phyloP scores from a whole-genome alignment of 2,797 vertebrate species.

The Sebastes dallii region DNA sequence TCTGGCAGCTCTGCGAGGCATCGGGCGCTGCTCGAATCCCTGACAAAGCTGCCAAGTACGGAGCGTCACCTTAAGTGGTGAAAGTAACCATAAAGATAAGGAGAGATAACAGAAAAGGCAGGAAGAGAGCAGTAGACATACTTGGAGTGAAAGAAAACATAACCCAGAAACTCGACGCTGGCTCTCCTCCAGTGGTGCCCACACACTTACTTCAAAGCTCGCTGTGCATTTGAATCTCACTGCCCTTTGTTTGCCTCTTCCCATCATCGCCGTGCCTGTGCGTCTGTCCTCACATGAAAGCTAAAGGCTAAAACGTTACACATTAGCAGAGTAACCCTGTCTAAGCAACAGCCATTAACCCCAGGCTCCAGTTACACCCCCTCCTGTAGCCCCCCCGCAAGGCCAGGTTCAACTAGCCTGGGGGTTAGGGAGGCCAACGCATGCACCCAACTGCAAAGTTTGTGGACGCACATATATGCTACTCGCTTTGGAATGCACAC shows the following conservation, averaged over 20 bases:
- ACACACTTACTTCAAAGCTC: constrained; percentile 40
- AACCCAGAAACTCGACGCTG: background rate
- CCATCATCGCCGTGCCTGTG: constrained; percentile 34
- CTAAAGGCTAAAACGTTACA: constrained; percentile 55
- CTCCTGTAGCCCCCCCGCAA: background rate
- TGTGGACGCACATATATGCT: constrained; percentile 2
- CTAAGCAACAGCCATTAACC: constrained; percentile 66
- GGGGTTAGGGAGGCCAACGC: constrained; percentile 37
- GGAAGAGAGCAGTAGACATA: constrained; percentile 3
- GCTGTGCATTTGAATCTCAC: constrained; percentile 1
- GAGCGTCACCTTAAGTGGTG: constrained; percentile 11
- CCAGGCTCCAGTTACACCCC: constrained; percentile 60
- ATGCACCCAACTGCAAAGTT: constrained; percentile 16
- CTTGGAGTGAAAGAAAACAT: constrained; percentile 11
- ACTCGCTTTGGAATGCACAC: constrained; percentile 18
- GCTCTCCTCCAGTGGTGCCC: constrained; percentile 5
- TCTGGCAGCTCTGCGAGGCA: constrained; percentile 7
- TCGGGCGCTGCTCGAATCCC: background rate
- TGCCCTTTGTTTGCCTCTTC: constrained; percentile 20
- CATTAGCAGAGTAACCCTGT: constrained; percentile 66
- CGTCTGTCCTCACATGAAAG: constrained; percentile 67
- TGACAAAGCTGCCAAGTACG: constrained; percentile 16
- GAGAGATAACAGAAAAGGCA: constrained; percentile 26
- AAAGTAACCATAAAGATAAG: constrained; percentile 36
- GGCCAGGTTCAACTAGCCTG: constrained; percentile 57